Conservation (phyloP, 2,113 vertebrate species). For the Camelus bactrianus region DNA sequence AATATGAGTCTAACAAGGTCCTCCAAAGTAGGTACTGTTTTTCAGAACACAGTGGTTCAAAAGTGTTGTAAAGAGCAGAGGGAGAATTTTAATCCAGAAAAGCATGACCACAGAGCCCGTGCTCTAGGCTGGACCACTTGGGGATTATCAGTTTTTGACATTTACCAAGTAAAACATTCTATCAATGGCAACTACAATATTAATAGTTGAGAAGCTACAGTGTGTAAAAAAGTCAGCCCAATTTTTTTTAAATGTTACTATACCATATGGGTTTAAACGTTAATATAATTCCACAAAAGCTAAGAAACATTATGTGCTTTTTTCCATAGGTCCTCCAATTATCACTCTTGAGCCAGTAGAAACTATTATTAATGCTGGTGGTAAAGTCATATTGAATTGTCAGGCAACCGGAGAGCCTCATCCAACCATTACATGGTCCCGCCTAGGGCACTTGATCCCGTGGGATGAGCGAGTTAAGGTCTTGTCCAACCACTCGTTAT, state of each 20-base stretch:
- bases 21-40: not conserved
- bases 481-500: conserved; percentile 92
- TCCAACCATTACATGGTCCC: conserved; percentile 92
- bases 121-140: not conserved
- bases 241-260: not conserved
- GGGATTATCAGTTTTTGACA: not conserved
- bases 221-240: not conserved
- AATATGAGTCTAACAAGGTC: not conserved
- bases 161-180: conserved; percentile 12
- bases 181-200: not conserved
- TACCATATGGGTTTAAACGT: not conserved
- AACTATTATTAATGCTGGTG: conserved; percentile 90
- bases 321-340: conserved; percentile 90
- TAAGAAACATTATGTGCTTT: not conserved
- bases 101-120: not conserved
- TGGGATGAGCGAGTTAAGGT: conserved; percentile 85
- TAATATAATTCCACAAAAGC: not conserved
- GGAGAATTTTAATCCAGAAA: not conserved
- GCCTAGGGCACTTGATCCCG: conserved; percentile 88
- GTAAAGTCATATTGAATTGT: conserved; percentile 91
- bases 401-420: conserved; percentile 93
- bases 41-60: not conserved
- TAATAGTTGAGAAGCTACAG: not conserved
- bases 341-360: conserved; percentile 92
- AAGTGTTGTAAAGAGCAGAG: not conserved